A percentile compares a stretch with the other conserved stretches of the same genome.
Evolutionary conservation across 2,797 vertebrate genomes (phyloP).

Genomic region (Sarcoramphus papa): DNA sequence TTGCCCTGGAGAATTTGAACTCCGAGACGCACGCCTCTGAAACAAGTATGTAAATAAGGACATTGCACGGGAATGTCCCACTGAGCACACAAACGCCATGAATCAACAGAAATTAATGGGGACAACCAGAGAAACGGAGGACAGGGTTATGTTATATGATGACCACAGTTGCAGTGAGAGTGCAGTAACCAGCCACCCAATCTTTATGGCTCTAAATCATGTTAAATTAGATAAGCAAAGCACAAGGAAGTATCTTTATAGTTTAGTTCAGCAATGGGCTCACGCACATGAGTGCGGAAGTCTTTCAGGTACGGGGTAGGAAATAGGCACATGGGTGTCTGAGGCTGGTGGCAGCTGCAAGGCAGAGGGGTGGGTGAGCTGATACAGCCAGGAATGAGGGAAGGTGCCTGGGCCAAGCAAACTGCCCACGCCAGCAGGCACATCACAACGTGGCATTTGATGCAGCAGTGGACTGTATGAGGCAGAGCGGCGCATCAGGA

Average conservation of each 20-base stretch:
- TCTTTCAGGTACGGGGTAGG: background rate
- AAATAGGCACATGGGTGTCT: background rate
- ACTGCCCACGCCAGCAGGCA: background rate
- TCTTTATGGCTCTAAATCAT: background rate
- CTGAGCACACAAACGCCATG: background rate
- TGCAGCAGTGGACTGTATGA: rapidly evolving
- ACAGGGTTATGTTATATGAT: background rate
- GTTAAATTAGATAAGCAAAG: background rate
- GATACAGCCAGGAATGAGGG: background rate
- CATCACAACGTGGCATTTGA: rapidly evolving
- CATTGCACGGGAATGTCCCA: background rate
- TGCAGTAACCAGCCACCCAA: background rate
- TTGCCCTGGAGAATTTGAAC: background rate
- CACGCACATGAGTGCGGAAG: rapidly evolving
- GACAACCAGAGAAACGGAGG: background rate
- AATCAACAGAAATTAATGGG: background rate
- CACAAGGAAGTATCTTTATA: background rate
- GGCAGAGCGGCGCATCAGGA: background rate
- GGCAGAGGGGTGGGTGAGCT: background rate
- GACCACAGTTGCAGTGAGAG: background rate
- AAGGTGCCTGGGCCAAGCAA: background rate
- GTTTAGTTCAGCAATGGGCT: background rate
- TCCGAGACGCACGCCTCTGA: background rate
- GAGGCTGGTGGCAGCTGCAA: background rate
- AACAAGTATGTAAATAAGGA: background rate